Conservation (phyloP, 37 sponge, comb jelly and placozoan genomes). For the Halichondria panicea region DNA sequence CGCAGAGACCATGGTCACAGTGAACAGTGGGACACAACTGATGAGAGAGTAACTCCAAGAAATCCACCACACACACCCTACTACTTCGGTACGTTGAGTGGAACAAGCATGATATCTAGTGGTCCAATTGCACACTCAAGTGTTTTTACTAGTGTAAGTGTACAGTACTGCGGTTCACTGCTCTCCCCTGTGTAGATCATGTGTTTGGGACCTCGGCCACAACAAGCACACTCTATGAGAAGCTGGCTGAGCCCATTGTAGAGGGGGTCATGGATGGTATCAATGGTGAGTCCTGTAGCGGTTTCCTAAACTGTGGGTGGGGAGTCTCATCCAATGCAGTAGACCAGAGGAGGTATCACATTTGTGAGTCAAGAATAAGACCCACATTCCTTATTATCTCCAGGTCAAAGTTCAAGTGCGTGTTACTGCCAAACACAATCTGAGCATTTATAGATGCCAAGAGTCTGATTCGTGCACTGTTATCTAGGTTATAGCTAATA, state of each 20-base stretch:
- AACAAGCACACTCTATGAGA: slow-evolving; percentile 41
- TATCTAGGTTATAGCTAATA: too few species aligned
- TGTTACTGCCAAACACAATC: too few species aligned
- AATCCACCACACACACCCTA: neutral
- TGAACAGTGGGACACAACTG: neutral
- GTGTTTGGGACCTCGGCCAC: slow-evolving; percentile 30
- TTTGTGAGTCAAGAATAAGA: too few species aligned
- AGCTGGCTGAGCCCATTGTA: slow-evolving; percentile 63
- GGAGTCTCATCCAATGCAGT: too few species aligned
- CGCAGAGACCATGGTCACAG: neutral
- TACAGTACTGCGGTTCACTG: neutral
- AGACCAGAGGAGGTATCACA: too few species aligned
- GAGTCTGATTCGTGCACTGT: too few species aligned
- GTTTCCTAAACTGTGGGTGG: neutral
- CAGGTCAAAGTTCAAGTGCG: too few species aligned
- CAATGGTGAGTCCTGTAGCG: slow-evolving; percentile 63
- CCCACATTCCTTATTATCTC: too few species aligned
- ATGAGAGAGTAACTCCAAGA: neutral
- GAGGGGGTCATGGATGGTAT: slow-evolving; percentile 79
- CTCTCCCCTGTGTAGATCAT: slow-evolving; percentile 44
- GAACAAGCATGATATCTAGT: too few species aligned
- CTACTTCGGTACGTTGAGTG: slow-evolving; percentile 5
- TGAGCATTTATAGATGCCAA: too few species aligned
- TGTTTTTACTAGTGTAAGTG: too few species aligned
- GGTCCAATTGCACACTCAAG: too few species aligned